These are phyloP conservation scores for Staurois parvus DNA, from an alignment of 2,797 vertebrate species.

Conservation along the genomic window DNA sequence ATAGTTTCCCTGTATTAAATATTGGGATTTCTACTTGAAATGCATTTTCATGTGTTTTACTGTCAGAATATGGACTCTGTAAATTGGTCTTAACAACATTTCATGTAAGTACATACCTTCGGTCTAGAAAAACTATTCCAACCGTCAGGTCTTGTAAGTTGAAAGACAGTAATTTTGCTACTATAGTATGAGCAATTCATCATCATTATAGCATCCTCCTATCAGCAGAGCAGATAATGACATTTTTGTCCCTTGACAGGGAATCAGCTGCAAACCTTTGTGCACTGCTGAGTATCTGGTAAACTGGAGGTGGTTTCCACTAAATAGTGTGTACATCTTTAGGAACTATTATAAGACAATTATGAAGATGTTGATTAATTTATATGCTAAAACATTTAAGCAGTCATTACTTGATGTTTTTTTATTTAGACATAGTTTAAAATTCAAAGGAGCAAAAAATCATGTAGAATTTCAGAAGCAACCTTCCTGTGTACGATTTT, in stretches of 20 bases:
- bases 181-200: not conserved
- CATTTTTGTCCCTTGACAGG: not conserved
- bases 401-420: not conserved
- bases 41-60: too few relatives aligned
- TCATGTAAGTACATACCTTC: not conserved
- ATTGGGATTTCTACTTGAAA: too few relatives aligned
- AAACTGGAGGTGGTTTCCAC: not conserved
- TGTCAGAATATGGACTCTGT: too few relatives aligned
- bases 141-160: not conserved
- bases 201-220: not conserved
- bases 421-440: too few relatives aligned
- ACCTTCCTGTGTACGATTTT: too few relatives aligned
- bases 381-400: not conserved
- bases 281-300: not conserved
- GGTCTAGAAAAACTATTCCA: not conserved
- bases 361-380: not conserved
- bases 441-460: too few relatives aligned
- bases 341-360: not conserved
- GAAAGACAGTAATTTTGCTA: not conserved
- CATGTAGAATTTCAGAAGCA: too few relatives aligned
- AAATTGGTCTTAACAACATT: too few relatives aligned
- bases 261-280: not conserved
- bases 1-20: too few relatives aligned
- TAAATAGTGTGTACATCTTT: not conserved
- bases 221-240: conserved; percentile 1